These are phyloP conservation scores for Paradoxurus hermaphroditus DNA, from an alignment of 2,113 vertebrate genomes.

Conservation along the genomic window DNA sequence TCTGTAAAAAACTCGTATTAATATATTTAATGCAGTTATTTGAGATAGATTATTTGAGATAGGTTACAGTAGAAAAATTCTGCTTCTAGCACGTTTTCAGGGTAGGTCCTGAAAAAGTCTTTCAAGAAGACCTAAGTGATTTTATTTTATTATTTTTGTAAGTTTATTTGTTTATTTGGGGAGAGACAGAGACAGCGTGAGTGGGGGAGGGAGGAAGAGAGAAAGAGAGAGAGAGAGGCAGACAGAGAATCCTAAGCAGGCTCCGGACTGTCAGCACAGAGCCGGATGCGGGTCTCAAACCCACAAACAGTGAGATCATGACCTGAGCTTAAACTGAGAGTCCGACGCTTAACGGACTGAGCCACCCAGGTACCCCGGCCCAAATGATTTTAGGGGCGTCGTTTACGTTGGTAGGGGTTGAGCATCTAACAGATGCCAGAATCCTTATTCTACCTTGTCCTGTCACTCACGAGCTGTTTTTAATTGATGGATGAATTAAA, in stretches of 20 bases:
- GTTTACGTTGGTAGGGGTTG: not conserved
- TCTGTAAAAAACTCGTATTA: not conserved
- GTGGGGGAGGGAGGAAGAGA: no score
- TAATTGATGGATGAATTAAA: slow-evolving; percentile 57
- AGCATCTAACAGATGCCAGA: slow-evolving; percentile 42
- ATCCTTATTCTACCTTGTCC: not conserved
- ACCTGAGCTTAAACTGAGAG: no score
- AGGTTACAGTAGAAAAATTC: not conserved
- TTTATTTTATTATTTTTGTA: no score
- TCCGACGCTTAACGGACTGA: no score
- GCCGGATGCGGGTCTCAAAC: no score
- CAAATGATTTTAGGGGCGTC: not conserved
- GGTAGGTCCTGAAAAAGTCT: not conserved
- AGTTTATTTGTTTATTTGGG: no score
- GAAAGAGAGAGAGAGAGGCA: no score
- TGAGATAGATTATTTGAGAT: not conserved
- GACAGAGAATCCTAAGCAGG: no score
- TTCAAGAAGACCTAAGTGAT: not conserved
- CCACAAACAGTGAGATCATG: no score
- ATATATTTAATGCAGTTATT: not conserved
- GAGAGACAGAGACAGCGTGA: no score
- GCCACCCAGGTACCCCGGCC: no score
- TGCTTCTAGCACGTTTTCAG: not conserved
- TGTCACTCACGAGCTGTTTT: not conserved
- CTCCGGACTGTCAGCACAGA: no score